phyloP scores from a whole-genome alignment of 2,888 invertebrate genomes.

The Pherbina coryleti region DNA sequence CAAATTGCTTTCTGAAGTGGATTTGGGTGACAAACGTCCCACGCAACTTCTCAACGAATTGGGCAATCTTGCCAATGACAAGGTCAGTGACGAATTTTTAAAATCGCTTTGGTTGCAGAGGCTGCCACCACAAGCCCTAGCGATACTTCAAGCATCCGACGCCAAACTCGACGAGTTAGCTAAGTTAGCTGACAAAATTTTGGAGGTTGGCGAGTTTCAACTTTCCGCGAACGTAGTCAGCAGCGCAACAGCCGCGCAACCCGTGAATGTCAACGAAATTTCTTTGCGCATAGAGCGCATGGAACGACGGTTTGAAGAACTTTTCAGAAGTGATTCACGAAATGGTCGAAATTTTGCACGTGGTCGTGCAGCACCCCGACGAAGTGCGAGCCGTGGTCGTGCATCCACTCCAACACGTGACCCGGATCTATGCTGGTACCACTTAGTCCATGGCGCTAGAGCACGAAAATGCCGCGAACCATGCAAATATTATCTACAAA shows the following conservation, averaged over 20 bases:
- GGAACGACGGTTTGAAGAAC: neutral
- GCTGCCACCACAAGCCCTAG: neutral
- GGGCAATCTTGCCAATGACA: slow-evolving; percentile 32
- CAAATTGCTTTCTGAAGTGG: slow-evolving; percentile 42
- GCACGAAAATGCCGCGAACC: neutral
- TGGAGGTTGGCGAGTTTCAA: neutral
- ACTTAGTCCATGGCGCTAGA: neutral
- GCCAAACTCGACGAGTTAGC: neutral
- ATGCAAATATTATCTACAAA: neutral
- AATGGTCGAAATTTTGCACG: neutral
- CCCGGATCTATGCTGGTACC: too few species aligned
- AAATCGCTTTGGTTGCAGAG: slow-evolving; percentile 32
- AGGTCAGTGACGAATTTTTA: slow-evolving; percentile 36
- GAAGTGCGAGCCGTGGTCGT: neutral
- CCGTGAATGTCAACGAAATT: neutral
- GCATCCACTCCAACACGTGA: neutral
- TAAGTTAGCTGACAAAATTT: neutral
- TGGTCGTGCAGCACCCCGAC: neutral
- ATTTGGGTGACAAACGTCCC: slow-evolving; percentile 45
- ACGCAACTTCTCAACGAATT: slow-evolving; percentile 47
- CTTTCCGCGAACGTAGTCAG: neutral
- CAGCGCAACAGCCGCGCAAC: neutral
- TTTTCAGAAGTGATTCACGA: neutral
- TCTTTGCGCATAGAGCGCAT: neutral
- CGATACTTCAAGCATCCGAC: neutral